These are phyloP conservation scores for Argynnis bischoffii DNA, from an alignment of 2,888 invertebrate genomes.

Conservation along the genomic window DNA sequence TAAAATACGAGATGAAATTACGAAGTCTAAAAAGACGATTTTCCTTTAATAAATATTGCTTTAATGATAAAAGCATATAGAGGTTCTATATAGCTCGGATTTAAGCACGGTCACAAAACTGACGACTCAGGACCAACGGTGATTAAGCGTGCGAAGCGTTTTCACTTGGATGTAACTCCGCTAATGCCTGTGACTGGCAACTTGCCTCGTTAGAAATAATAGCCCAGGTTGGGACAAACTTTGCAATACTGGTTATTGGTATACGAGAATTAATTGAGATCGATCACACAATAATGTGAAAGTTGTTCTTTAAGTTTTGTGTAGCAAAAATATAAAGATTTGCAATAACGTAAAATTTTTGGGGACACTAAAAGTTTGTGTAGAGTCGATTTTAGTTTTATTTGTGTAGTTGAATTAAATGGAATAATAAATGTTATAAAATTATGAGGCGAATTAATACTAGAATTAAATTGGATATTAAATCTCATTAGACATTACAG, in stretches of 20 bases:
- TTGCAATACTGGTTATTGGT: constrained; percentile 6
- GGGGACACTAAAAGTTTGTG: no score
- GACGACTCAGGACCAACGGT: constrained; percentile 42
- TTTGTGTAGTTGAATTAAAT: no score
- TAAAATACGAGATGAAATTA: no score
- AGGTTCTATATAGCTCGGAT: not conserved
- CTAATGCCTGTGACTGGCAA: constrained; percentile 37
- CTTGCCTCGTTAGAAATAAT: constrained; percentile 36
- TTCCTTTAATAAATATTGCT: not conserved
- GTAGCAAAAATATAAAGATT: not conserved
- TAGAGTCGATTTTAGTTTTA: no score
- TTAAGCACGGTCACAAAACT: constrained; percentile 20
- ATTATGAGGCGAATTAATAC: no score
- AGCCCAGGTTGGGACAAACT: constrained; percentile 16
- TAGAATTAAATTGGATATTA: no score
- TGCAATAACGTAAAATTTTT: not conserved
- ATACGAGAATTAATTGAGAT: not conserved
- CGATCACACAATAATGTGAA: not conserved
- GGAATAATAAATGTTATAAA: no score
- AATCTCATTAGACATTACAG: no score
- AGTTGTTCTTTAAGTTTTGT: not conserved
- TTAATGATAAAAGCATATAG: constrained; percentile 1
- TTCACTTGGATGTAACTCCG: constrained; percentile 37
- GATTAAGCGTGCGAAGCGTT: constrained; percentile 64
- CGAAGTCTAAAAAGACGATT: no score